phyloP scores from a whole-genome alignment of 2,113 vertebrate genomes.

The Polyodon spathula region DNA sequence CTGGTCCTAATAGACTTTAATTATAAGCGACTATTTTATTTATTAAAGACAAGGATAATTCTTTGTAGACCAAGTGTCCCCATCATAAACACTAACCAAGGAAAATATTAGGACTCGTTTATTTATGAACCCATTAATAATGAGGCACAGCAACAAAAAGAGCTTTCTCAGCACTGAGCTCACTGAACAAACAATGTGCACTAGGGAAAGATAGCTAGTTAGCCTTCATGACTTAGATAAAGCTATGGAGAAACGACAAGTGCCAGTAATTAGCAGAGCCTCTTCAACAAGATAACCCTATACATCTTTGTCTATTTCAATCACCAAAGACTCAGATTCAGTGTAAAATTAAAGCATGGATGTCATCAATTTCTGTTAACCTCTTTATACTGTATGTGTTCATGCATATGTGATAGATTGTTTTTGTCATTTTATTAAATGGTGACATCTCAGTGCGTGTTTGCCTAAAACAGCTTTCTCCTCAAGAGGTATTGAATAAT shows the following conservation, averaged over 20 bases:
- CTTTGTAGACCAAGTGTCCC: constrained; percentile 71
- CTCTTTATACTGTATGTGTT: constrained; percentile 77
- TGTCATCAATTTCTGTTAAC: constrained; percentile 91
- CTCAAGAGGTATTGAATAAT: constrained; percentile 31
- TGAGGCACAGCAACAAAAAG: constrained; percentile 69
- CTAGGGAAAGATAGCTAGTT: constrained; percentile 73
- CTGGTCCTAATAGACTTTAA: constrained; percentile 78
- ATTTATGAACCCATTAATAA: constrained; percentile 93
- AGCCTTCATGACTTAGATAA: constrained; percentile 84
- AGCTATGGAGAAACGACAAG: constrained; percentile 79
- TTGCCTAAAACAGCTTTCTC: constrained; percentile 58
- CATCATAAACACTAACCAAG: constrained; percentile 78
- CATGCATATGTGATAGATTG: constrained; percentile 78
- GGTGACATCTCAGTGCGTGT: constrained; percentile 55
- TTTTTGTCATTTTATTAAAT: constrained; percentile 90
- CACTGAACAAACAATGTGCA: constrained; percentile 73
- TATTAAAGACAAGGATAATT: constrained; percentile 77
- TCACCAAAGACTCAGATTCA: constrained; percentile 70
- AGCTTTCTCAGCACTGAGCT: constrained; percentile 74
- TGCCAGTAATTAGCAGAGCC: constrained; percentile 82
- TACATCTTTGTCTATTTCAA: constrained; percentile 93
- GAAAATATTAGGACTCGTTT: constrained; percentile 81
- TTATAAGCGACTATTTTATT: constrained; percentile 75
- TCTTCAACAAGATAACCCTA: constrained; percentile 78
- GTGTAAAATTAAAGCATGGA: constrained; percentile 79